Conservation (phyloP, 2,888 invertebrate species). For the Cloeon dipterum region DNA sequence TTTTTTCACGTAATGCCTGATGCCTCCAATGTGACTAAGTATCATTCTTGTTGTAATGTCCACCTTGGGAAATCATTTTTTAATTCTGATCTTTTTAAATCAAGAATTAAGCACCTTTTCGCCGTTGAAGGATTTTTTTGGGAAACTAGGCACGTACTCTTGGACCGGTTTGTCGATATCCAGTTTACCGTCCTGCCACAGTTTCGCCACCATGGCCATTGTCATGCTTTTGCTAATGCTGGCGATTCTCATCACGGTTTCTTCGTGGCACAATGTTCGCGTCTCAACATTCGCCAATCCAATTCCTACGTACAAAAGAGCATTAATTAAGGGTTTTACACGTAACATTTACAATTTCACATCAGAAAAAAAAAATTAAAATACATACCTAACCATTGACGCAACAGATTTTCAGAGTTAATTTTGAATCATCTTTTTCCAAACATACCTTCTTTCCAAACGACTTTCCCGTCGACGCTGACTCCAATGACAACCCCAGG, state of each 20-base stretch:
- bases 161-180: slow-evolving; percentile 26
- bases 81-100: too few species aligned
- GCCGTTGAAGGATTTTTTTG: slow-evolving; percentile 22
- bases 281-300: slow-evolving; percentile 30
- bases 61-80: slow-evolving; percentile 16
- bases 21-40: slow-evolving; percentile 25
- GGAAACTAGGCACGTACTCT: slow-evolving; percentile 25
- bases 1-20: slow-evolving; percentile 25
- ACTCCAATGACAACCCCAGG: slow-evolving; percentile 23
- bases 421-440: background rate
- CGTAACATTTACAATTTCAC: too few species aligned
- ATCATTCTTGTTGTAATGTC: slow-evolving; percentile 25
- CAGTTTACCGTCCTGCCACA: slow-evolving; percentile 23
- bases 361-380: too few species aligned
- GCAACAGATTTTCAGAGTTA: too few species aligned
- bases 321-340: background rate
- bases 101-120: slow-evolving; percentile 16
- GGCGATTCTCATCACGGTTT: slow-evolving; percentile 29
- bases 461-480: slow-evolving; percentile 20
- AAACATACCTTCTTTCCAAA: slow-evolving; percentile 23
- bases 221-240: slow-evolving; percentile 32
- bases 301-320: slow-evolving; percentile 16
- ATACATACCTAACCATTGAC: too few species aligned
- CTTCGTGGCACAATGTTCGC: slow-evolving; percentile 16
- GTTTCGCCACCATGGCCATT: slow-evolving; percentile 23